Percentiles rank a stretch among this genome's conserved stretches.
These are phyloP conservation scores for Hippocampus abdominalis DNA, from an alignment of 2,113 vertebrate genomes.

Conservation along the genomic window DNA sequence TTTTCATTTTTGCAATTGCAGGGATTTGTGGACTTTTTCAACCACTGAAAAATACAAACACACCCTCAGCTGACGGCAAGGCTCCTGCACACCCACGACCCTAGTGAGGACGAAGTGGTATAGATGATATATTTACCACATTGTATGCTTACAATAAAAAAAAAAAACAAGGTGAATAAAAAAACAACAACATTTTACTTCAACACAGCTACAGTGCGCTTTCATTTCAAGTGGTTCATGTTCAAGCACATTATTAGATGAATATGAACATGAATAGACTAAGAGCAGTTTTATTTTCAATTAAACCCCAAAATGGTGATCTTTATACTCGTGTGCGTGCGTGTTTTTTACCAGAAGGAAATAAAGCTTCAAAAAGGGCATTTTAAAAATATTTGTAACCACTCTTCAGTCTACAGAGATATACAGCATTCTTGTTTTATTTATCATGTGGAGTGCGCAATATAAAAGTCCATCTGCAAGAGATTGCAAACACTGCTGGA, in stretches of 20 bases:
- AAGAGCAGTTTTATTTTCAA: background rate
- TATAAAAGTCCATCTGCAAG: background rate
- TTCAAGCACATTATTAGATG: background rate
- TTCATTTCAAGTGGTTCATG: background rate
- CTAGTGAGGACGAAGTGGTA: background rate
- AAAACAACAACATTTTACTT: background rate
- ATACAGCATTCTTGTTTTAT: conserved; percentile 5
- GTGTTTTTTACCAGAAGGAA: background rate
- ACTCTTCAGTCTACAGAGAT: conserved; percentile 1
- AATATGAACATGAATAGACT: background rate
- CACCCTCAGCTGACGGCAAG: too few species aligned
- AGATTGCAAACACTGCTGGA: conserved; percentile 2
- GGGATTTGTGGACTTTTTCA: too few species aligned
- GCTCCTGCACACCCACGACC: too few species aligned
- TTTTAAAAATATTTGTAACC: background rate
- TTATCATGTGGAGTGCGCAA: conserved; percentile 1
- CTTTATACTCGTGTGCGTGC: background rate
- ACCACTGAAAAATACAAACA: too few species aligned
- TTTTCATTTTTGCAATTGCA: too few species aligned
- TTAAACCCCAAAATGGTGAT: background rate
- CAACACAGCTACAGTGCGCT: background rate
- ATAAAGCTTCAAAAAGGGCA: background rate
- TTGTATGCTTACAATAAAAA: too few species aligned
- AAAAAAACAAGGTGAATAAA: background rate
- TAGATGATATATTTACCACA: background rate